Percentiles rank a stretch among this genome's conserved stretches.
Evolutionary conservation across 2,888 invertebrate species (phyloP).

Genomic region (Drosophila subsilvestris): DNA sequence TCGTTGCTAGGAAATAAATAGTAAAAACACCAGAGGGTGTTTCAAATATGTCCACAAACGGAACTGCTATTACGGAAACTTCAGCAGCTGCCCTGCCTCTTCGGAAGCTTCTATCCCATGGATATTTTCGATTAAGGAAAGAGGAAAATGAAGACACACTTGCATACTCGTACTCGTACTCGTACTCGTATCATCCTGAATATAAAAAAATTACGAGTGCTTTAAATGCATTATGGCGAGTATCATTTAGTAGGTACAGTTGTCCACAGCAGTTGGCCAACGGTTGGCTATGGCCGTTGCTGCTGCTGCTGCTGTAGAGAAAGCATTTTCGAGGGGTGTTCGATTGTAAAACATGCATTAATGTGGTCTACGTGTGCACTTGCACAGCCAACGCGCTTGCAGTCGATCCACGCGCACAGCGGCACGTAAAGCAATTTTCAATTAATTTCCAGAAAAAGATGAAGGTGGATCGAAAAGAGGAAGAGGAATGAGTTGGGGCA

Average conservation of each 20-base stretch:
- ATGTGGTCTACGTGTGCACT: constrained; percentile 58
- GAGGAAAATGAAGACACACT: constrained; percentile 4
- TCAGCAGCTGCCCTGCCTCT: not conserved
- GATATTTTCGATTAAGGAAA: constrained; percentile 8
- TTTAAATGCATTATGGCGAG: constrained; percentile 59
- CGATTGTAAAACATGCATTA: constrained; percentile 66
- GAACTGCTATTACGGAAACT: no score
- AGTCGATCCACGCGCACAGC: constrained; percentile 6
- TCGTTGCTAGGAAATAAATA: no score
- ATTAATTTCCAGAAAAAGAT: constrained; percentile 55
- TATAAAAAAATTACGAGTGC: constrained; percentile 45
- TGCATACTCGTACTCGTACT: not conserved
- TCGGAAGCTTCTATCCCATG: no score
- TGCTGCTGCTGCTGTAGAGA: constrained; percentile 26
- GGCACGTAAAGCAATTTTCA: constrained; percentile 51
- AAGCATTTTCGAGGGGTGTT: constrained; percentile 37
- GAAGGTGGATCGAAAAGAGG: constrained; percentile 15
- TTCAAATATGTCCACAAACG: no score
- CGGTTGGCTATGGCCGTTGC: no score
- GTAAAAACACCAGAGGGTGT: no score
- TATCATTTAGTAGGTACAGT: constrained; percentile 43
- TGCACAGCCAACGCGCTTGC: constrained; percentile 12
- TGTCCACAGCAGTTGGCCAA: constrained; percentile 35
- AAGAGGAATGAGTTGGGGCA: constrained; percentile 3
- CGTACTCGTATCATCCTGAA: constrained; percentile 13